Evolutionary conservation across 2,113 vertebrate species (phyloP), one percentile per base, ranked within the genome.

Genomic region (Muntiacus reevesi): DNA sequence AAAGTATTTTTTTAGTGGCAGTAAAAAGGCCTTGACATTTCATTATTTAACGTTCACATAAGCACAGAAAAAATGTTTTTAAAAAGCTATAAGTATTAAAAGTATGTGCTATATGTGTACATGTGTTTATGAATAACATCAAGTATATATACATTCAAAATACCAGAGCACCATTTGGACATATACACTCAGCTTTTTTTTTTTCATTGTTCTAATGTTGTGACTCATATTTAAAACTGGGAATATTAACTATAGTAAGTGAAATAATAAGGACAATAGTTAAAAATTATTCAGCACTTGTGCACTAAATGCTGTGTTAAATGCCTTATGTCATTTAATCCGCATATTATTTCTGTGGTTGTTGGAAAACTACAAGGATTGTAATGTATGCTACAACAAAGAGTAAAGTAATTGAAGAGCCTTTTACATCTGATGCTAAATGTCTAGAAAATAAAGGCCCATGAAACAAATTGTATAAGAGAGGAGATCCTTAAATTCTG

Each of bases 271-370:
- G 94, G 54, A 83, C 57, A 93, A 64, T 47, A 90, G 84, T 95
- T 96, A 91, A 97, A 57, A 89, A 91, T 85, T 94, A 81, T 97
- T 91, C 25, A 85, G 54, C 27, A 92, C 74, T 96, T 94, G 59
- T 57, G 47, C 47, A 43, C n/a, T 96, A 96, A 97, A 52, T 96
- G 45, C 40, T 95, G 33, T 91, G 74, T 90, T 87, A 83, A 97
- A 74, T 91, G 74, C 23, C 91, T 96, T 97, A 97, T 95, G 89
- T 96, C 40, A 96, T 82, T 97, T 97, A 97, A 97, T 96, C 87
- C 12, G 74, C 14, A 78, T 62, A 94, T 96, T 93, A 97, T 95
- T 40, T 94, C 90, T 92, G 88, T 91, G 85, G 57, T 94, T 95
- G 74, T 91, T 93, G 54, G 89, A 67, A 76, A 84, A 47, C 64